phyloP scores from a whole-genome alignment of 2,113 vertebrate species.

The Mus musculus region GRCm39 chr3:125557501-125558000 shows the following conservation, averaged over 20 bases:
- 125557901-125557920: background rate
- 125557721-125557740: background rate
- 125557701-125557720: background rate
- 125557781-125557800: background rate
- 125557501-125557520: background rate
- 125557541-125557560: background rate
- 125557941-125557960: background rate
- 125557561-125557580: background rate
- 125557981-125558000: background rate
- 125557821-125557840: background rate
- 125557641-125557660: background rate
- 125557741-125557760: background rate
- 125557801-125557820: background rate
- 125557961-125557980: background rate
- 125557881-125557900: background rate
- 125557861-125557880: background rate
- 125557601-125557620: background rate
- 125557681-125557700: background rate
- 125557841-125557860: background rate
- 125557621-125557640: background rate
- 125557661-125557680: slow-evolving; percentile 2
- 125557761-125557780: background rate
- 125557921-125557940: background rate
- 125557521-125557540: background rate
- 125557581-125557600: background rate